Evolutionary conservation across 2,888 invertebrate species (phyloP).

Genomic region (Drepanosiphum platanoidis): DNA sequence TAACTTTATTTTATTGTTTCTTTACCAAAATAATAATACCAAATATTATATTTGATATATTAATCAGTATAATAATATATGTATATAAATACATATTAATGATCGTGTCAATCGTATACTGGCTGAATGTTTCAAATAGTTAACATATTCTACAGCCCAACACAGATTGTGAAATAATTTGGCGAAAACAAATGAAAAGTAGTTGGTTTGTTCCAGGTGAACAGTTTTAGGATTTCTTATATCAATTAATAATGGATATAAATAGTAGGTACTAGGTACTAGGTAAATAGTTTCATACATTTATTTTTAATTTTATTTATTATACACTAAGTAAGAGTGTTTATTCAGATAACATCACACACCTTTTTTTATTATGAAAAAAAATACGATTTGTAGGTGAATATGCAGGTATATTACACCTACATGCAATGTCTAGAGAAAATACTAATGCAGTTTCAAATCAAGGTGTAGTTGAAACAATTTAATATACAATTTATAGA

Average conservation of each 20-base stretch:
- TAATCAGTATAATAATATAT: neutral
- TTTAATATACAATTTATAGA: neutral
- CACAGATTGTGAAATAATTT: conserved; percentile 16
- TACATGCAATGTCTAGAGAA: neutral
- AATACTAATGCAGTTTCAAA: neutral
- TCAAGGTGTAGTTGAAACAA: neutral
- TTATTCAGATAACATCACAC: neutral
- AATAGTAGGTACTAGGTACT: too few species aligned
- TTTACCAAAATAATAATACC: neutral
- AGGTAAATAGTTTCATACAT: too few species aligned
- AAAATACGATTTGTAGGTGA: neutral
- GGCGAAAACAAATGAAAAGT: conserved; percentile 31
- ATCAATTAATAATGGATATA: neutral
- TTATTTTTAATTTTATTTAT: neutral
- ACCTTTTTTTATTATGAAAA: neutral
- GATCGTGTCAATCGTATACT: neutral
- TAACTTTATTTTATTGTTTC: neutral
- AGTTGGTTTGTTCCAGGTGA: conserved; percentile 18
- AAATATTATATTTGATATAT: neutral
- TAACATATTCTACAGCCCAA: conserved; percentile 3
- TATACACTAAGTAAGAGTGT: neutral
- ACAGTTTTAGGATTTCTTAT: conserved; percentile 18
- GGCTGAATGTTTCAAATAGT: neutral
- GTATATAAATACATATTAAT: conserved; percentile 1
- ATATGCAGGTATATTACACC: too few species aligned